phyloP scores from a whole-genome alignment of 2,113 vertebrate genomes.

The Anolis sagrei region DNA sequence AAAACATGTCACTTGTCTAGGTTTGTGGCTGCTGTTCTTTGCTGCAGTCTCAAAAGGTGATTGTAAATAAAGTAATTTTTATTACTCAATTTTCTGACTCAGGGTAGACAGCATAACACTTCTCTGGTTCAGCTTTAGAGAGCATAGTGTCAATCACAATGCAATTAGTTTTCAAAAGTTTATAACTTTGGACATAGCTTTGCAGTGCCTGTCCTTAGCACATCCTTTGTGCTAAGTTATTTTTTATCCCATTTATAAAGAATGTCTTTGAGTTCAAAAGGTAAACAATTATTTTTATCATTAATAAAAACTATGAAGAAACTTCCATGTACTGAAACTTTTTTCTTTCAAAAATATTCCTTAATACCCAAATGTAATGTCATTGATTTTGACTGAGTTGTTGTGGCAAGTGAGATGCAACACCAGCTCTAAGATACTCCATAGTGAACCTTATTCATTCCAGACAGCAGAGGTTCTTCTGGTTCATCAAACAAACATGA shows the following conservation, averaged over 20 bases:
- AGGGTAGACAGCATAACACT: not conserved
- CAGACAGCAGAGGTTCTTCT: slow-evolving; percentile 21
- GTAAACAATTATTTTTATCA: not conserved
- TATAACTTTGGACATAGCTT: too few relatives aligned
- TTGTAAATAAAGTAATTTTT: not conserved
- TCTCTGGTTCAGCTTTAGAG: not conserved
- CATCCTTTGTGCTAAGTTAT: too few relatives aligned
- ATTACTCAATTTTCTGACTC: too few relatives aligned
- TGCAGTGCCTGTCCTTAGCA: too few relatives aligned
- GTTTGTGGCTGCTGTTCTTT: not conserved
- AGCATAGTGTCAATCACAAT: not conserved
- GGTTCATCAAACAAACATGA: slow-evolving; percentile 57
- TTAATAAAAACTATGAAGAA: not conserved
- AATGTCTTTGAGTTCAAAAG: not conserved
- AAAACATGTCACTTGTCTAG: too few relatives aligned
- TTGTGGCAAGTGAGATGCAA: not conserved
- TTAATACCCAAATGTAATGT: not conserved
- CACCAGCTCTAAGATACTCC: not conserved
- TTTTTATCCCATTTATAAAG: not conserved
- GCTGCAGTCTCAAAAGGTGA: not conserved
- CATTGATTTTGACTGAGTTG: fast-evolving
- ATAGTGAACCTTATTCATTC: not conserved
- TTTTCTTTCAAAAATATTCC: not conserved
- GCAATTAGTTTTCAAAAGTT: too few relatives aligned
- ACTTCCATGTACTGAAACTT: slow-evolving; percentile 10